phyloP scores from a whole-genome alignment of 1,140 invertebrate genomes.

The Xylocopa sonorina region DNA sequence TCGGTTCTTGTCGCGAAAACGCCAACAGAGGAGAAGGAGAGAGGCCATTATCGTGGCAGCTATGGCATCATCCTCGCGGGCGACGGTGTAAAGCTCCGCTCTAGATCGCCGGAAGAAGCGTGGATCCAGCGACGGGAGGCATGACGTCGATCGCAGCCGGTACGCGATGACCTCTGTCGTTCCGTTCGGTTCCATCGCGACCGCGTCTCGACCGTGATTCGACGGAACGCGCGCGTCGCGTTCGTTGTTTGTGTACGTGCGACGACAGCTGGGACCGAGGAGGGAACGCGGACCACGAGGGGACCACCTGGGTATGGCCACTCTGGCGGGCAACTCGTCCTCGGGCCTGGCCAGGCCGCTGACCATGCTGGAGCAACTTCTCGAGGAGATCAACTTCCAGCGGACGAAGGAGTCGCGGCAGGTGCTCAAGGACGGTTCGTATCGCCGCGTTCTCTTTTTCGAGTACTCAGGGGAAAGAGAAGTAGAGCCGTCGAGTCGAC shows the following conservation, averaged over 20 bases:
- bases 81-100: no score
- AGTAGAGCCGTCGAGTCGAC: not conserved
- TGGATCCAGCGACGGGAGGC: constrained; percentile 20
- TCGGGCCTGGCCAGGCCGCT: constrained; percentile 85
- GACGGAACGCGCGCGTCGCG: not conserved
- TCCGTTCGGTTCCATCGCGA: constrained; percentile 1
- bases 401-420: constrained; percentile 94
- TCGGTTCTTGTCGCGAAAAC: no score
- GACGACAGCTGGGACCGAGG: constrained; percentile 25
- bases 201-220: constrained; percentile 30
- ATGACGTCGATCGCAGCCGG: not conserved
- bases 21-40: no score
- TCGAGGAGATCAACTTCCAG: constrained; percentile 95
- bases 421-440: constrained; percentile 91
- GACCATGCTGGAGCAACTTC: constrained; percentile 91
- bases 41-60: no score
- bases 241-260: not conserved
- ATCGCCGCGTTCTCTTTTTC: no score
- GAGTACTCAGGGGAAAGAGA: no score
- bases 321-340: constrained; percentile 72
- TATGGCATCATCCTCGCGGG: no score
- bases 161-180: constrained; percentile 26
- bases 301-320: constrained; percentile 72
- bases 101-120: not conserved
- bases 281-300: constrained; percentile 1